Base-by-base conservation (phyloP, 1,140 invertebrate genomes). In the Meloidogyne hapla region DNA sequence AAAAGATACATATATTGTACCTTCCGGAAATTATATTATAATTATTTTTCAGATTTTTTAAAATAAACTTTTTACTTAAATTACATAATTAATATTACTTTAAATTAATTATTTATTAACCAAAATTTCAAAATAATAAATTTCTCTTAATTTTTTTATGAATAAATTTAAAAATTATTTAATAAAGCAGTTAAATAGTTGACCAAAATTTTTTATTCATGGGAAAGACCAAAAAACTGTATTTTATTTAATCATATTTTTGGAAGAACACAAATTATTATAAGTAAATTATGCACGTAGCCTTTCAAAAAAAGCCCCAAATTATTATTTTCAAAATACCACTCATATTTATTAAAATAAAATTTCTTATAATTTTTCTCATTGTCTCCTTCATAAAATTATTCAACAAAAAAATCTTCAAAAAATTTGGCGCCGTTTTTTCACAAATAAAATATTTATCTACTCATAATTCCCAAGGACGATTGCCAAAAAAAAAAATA, bases 401-500 rank as follows among this genome's bases (percentile, higher is more conserved):
- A 56, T 56, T 56, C 6, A n/a, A 56, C 5, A 21, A 56, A 56
- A 45, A 45, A 56, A n/a, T 0, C 2, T n/a, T 5, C 0, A 56
- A 56, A 56, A 56, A n/a, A n/a, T 56, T 56, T 48, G 45, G 45
- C 48, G 48, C 48, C n/a, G 48, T 56, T 56, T 56, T 56, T n/a
- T 56, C 5, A 21, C 33, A 33, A 33, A n/a, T n/a, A n/a, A 56
- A n/a, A n/a, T 56, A n/a, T n/a, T 56, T 56, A n/a, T 33, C 18
- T 56, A 56, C 18, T n/a, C 15, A 18, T 56, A 56, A 56, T 56
- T 56, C 6, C 12, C 48, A 56, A 56, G 48, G 48, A 56, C 48
- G 5, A 56, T 56, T n/a, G n/a, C 4, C n/a, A 56, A 56, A 56
- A n/a, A 8, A 2, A 56, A n/a, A n/a, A 56, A 56, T 56, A n/a